A percentile compares a stretch with the other conserved stretches of the same genome.
Conservation (phyloP, 2,888 invertebrate species). For the Cylindroiulus punctatus region DNA sequence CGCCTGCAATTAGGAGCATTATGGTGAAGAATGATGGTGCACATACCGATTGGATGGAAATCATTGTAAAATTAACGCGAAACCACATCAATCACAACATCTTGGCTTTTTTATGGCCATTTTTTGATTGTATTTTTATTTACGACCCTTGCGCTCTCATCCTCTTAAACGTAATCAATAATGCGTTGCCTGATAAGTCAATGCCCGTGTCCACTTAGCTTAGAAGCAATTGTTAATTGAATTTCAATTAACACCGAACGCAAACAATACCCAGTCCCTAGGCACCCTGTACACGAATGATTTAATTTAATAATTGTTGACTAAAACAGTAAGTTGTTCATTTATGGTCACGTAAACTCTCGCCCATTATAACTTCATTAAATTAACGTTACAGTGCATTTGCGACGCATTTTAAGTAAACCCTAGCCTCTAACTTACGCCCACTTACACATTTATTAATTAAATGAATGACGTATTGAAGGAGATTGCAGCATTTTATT, state of each 20-base stretch:
- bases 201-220: neutral
- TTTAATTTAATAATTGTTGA: constrained; percentile 19
- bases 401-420: neutral
- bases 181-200: neutral
- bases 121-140: constrained; percentile 36
- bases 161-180: neutral
- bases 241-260: constrained; percentile 17
- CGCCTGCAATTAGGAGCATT: constrained; percentile 42
- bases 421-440: neutral
- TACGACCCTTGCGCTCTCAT: neutral
- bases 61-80: constrained; percentile 43
- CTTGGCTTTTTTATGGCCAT: constrained; percentile 6
- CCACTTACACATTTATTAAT: neutral
- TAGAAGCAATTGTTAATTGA: neutral
- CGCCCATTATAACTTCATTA: neutral
- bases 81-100: constrained; percentile 47
- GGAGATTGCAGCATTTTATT: neutral
- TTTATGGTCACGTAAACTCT: constrained; percentile 11
- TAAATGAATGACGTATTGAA: neutral
- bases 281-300: neutral
- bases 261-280: neutral
- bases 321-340: neutral
- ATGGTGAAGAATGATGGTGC: constrained; percentile 35
- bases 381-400: neutral
- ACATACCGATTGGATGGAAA: constrained; percentile 30